phyloP scores from a whole-genome alignment of 2,888 invertebrate species.

The Drosophila tanythrix region DNA sequence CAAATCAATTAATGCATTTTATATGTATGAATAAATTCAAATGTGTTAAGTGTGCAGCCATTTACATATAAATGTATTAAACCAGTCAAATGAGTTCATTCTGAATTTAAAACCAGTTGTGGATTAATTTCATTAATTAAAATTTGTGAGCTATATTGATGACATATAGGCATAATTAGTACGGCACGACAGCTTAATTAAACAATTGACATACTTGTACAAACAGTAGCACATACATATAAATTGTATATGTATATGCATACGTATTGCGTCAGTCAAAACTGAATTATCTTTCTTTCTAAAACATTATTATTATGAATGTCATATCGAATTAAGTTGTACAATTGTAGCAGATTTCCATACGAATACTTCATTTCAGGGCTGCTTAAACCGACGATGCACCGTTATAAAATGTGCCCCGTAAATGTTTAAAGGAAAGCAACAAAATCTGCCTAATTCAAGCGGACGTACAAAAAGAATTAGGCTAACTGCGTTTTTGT shows the following conservation, averaged over 20 bases:
- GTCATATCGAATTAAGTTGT: not conserved
- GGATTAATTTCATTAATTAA: not conserved
- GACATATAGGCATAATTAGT: not conserved
- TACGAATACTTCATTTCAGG: constrained; percentile 20
- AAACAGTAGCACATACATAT: not conserved
- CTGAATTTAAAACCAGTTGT: not conserved
- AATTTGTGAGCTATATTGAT: not conserved
- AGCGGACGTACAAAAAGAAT: constrained; percentile 28
- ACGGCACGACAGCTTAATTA: not conserved
- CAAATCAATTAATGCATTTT: constrained; percentile 13
- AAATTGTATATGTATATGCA: too few relatives aligned
- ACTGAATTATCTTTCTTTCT: too few relatives aligned
- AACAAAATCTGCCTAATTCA: constrained; percentile 67
- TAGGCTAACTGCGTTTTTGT: constrained; percentile 5
- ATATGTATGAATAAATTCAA: not conserved
- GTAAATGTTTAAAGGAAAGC: constrained; percentile 19
- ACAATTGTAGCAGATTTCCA: constrained; percentile 9
- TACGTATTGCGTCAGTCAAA: too few relatives aligned
- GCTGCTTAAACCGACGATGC: constrained; percentile 39
- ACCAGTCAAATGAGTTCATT: not conserved
- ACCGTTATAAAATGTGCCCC: constrained; percentile 52
- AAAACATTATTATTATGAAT: not conserved
- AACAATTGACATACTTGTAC: not conserved
- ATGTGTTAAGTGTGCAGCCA: not conserved
- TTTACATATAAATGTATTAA: not conserved